Base-by-base conservation (phyloP, 1,140 invertebrate species). In the Charaxes varanes region DNA sequence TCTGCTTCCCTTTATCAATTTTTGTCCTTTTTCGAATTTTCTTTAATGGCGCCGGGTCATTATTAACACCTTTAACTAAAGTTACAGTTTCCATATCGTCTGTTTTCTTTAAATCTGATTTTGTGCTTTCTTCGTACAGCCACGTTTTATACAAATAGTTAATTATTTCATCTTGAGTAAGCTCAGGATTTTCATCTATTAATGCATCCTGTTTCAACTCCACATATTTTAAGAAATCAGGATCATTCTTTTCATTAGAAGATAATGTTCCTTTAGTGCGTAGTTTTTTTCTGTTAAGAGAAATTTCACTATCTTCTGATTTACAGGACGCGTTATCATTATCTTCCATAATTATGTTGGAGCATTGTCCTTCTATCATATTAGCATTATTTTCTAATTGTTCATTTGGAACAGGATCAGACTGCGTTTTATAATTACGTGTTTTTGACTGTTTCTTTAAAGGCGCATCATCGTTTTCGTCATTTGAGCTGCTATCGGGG, bases 101-200 rank as follows among this genome's bases (percentile, higher is more conserved):
- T 4, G 36, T 59, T 51, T 63, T 78, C 34, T 67, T 70, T 7
- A 33, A 42, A 21, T 79, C 78, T 2, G 56, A 54, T 59, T 79
- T 82, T 12, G 50, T 22, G 22, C 18, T 62, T 51, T 86, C 82
- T 73, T 86, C 62, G 47, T 84, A 85, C 12, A 80, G 44, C 86
- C 86, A 88, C 16, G 81, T 85, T 47, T 86, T 85, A 12, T 81
- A 78, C 17, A 88, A 62, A 65, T 87, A 87, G 19, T 60, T 64
- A 13, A 71, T 70, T 7, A 88, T 84, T 38, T 87, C 82, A 0
- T 72, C 61, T 46, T 85, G 69, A 2, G 66, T 71, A 6, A 86
- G 66, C 36, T 87, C 72, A 3, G 87, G 86, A 64, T 87, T 62
- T 52, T 86, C 72, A 31, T 86, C 84, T 31, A 82, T 72, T 4